phyloP scores from a whole-genome alignment of 2,888 invertebrate species.

The Drosophila sordidula region DNA sequence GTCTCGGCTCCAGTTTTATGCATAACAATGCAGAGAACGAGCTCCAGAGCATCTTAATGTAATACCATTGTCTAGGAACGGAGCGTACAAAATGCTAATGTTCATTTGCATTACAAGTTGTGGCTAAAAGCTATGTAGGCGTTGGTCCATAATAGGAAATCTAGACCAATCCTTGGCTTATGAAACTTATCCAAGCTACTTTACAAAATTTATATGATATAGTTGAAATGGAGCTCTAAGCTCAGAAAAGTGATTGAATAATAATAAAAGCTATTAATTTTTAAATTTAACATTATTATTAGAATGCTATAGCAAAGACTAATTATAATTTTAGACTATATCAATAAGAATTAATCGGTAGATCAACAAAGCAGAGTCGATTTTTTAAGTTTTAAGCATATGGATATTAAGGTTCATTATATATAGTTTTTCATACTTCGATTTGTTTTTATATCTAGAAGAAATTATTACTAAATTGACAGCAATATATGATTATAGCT shows the following conservation, averaged over 20 bases:
- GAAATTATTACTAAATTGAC: too few species aligned
- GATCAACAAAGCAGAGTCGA: too few species aligned
- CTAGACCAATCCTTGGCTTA: slow-evolving; percentile 34
- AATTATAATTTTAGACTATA: too few species aligned
- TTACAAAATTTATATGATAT: not conserved
- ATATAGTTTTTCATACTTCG: too few species aligned
- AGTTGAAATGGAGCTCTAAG: not conserved
- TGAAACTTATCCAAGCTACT: not conserved
- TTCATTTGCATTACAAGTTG: slow-evolving; percentile 67
- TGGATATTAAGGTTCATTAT: too few species aligned
- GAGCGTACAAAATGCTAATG: slow-evolving; percentile 64
- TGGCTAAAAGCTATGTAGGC: slow-evolving; percentile 49
- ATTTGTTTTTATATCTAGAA: too few species aligned
- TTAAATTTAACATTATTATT: too few species aligned
- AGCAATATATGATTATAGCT: too few species aligned
- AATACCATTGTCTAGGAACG: slow-evolving; percentile 61
- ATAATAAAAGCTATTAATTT: not conserved
- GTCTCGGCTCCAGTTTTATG: slow-evolving; percentile 48
- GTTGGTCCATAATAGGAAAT: slow-evolving; percentile 38
- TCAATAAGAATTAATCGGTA: too few species aligned
- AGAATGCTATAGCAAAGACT: too few species aligned
- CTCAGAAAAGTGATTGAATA: not conserved
- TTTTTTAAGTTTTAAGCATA: too few species aligned
- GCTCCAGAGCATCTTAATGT: slow-evolving; percentile 51
- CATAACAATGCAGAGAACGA: slow-evolving; percentile 62